A percentile compares a stretch with the other conserved stretches of the same genome.
phyloP scores from a whole-genome alignment of 2,888 invertebrate species.

The Anoncus sp. region DNA sequence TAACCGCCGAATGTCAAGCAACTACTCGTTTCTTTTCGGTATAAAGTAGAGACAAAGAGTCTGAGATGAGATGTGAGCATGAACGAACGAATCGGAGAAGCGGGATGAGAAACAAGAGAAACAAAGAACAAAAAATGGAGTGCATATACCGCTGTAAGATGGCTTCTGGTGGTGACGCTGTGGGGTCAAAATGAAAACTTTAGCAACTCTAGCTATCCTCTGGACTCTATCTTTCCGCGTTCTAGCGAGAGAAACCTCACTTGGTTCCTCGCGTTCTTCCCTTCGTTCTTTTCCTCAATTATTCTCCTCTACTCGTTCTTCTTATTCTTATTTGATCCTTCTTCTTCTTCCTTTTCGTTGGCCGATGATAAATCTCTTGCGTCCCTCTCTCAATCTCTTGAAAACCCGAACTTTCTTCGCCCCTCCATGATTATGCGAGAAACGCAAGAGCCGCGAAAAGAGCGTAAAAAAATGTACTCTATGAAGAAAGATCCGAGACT shows the following conservation, averaged over 20 bases:
- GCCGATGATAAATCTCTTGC: constrained; percentile 48
- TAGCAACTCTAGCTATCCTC: constrained; percentile 47
- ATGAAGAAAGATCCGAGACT: too few species aligned
- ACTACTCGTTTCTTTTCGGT: not conserved
- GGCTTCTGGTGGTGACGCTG: constrained; percentile 23
- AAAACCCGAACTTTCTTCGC: too few species aligned
- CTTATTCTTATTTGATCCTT: constrained; percentile 19
- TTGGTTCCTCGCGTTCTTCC: constrained; percentile 24
- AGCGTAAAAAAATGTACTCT: too few species aligned
- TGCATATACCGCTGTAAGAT: constrained; percentile 44
- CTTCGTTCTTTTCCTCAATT: constrained; percentile 25
- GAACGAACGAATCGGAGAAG: constrained; percentile 34
- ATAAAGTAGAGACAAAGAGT: constrained; percentile 6
- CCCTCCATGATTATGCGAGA: too few species aligned
- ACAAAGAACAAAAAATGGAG: constrained; percentile 18
- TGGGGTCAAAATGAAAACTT: constrained; percentile 57
- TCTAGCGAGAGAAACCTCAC: constrained; percentile 14
- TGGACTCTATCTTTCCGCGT: constrained; percentile 40
- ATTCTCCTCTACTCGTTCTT: constrained; percentile 34
- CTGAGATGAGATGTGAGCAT: constrained; percentile 2
- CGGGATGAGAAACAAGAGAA: constrained; percentile 14
- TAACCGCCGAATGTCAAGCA: constrained; percentile 65
- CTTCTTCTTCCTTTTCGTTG: too few species aligned
- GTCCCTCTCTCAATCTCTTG: constrained; percentile 17
- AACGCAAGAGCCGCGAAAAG: too few species aligned